phyloP scores from a whole-genome alignment of 2,113 vertebrate species.

The Chaetops frenatus region DNA sequence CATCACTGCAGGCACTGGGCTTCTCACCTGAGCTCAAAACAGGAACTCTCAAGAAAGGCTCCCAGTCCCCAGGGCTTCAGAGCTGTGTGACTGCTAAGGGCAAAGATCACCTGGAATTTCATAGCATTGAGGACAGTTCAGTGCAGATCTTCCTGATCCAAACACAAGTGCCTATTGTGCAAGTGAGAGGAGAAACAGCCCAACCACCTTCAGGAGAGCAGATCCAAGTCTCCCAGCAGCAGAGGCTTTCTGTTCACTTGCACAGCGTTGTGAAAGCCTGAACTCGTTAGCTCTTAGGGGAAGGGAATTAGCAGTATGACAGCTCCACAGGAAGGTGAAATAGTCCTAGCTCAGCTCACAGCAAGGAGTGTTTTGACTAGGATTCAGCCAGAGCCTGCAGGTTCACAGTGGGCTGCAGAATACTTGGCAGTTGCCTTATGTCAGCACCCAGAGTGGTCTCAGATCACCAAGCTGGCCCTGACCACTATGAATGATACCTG shows the following conservation, averaged over 20 bases:
- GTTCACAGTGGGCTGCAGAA: background rate
- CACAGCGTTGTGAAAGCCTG: background rate
- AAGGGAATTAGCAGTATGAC: background rate
- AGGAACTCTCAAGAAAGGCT: background rate
- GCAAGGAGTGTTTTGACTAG: background rate
- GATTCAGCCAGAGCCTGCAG: background rate
- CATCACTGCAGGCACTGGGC: background rate
- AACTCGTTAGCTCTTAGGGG: background rate
- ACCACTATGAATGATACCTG: background rate
- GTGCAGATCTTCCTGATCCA: background rate
- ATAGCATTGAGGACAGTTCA: background rate
- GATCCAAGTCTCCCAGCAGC: background rate
- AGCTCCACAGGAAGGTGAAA: background rate
- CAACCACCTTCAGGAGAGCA: background rate
- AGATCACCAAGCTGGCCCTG: background rate
- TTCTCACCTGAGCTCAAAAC: background rate
- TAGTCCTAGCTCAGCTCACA: accelerated
- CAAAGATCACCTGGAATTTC: background rate
- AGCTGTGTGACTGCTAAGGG: background rate
- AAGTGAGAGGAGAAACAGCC: background rate
- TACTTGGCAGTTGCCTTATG: background rate
- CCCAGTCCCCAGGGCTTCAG: background rate
- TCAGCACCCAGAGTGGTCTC: accelerated
- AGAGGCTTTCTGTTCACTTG: background rate
- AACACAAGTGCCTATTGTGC: background rate